These are phyloP conservation scores for Calypte anna DNA, from an alignment of 2,113 vertebrate genomes.

Conservation along the genomic window DNA sequence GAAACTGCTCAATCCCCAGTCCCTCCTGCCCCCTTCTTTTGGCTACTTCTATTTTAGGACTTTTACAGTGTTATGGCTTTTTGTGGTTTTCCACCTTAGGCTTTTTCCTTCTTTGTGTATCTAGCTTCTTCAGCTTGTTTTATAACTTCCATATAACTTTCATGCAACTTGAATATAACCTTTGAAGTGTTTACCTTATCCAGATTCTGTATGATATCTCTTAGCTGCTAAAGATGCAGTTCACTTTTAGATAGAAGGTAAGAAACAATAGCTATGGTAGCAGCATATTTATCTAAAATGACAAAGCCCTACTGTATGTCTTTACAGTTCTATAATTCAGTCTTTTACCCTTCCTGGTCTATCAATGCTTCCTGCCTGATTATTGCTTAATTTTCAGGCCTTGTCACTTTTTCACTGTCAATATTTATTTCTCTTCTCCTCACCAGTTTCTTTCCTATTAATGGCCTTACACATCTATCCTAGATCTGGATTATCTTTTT, in stretches of 20 bases:
- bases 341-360: not conserved
- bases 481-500: not conserved
- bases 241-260: not conserved
- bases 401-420: not conserved
- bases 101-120: not conserved
- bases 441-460: not conserved
- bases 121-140: not conserved
- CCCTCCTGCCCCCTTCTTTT: not conserved
- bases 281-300: not conserved
- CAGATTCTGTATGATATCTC: not conserved
- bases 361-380: fast-evolving
- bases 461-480: not conserved
- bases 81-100: not conserved
- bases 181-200: not conserved
- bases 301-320: not conserved
- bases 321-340: not conserved
- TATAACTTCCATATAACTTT: not conserved
- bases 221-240: not conserved
- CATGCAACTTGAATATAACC: no score
- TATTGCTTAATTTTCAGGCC: not conserved
- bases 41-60: not conserved
- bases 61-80: not conserved
- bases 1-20: not conserved
- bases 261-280: not conserved
- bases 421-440: not conserved